Percentiles rank a stretch among this genome's conserved stretches.
Evolutionary conservation across 2,888 invertebrate genomes (phyloP).

Genomic region (Tanypteryx hageni): DNA sequence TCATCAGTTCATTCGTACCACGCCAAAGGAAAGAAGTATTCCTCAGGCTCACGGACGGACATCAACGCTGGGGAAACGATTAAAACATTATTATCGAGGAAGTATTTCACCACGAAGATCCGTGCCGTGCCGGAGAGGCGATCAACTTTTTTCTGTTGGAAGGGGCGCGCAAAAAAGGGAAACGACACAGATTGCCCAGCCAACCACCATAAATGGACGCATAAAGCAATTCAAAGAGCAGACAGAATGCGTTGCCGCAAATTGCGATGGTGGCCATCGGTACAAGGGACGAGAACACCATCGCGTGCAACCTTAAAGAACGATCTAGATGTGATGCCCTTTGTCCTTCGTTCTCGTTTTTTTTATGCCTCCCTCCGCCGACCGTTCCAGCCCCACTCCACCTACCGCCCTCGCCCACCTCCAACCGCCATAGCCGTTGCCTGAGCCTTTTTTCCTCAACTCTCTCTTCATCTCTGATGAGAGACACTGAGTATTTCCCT

Average conservation of each 20-base stretch:
- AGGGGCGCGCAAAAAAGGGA: neutral
- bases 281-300: constrained; percentile 36
- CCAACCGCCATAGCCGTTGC: constrained; percentile 31
- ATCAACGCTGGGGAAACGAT: too few species aligned
- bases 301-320: constrained; percentile 51
- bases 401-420: constrained; percentile 4
- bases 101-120: neutral
- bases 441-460: constrained; percentile 11
- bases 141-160: neutral
- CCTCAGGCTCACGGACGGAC: too few species aligned
- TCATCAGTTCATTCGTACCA: too few species aligned
- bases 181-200: neutral
- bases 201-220: constrained; percentile 7
- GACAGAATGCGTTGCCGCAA: constrained; percentile 37
- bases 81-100: neutral
- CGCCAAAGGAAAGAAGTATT: too few species aligned
- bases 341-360: constrained; percentile 5
- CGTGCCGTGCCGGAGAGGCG: neutral
- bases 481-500: constrained; percentile 45
- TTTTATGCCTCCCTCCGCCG: constrained; percentile 37
- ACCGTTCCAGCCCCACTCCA: neutral
- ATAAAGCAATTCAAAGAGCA: neutral
- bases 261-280: constrained; percentile 48
- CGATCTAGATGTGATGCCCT: constrained; percentile 60
- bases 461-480: constrained; percentile 47